Percentiles rank a stretch among this genome's conserved stretches.
These are phyloP conservation scores for Umimayanthus kanabou DNA, from an alignment of 92 coral and sea anemone species.

Conservation along the genomic window DNA sequence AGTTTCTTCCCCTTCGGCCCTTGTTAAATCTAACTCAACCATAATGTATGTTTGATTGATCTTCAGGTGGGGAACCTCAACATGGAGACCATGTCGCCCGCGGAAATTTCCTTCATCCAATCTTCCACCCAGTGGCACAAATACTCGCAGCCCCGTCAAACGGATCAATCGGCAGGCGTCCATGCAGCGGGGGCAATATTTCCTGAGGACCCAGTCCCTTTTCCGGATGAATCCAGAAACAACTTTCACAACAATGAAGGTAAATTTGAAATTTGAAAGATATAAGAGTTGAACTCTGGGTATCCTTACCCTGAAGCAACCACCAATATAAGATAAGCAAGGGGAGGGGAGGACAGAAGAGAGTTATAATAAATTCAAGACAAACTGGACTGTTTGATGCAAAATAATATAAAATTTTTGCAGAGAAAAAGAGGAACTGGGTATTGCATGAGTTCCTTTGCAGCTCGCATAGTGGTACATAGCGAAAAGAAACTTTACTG, in stretches of 20 bases:
- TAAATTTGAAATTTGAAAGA: neutral
- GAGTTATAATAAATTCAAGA: no score
- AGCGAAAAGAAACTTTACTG: no score
- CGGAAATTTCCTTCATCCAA: conserved; percentile 81
- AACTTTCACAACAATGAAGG: conserved; percentile 28
- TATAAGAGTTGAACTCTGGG: no score
- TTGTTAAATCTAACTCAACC: neutral
- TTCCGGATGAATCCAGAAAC: conserved; percentile 50
- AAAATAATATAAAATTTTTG: no score
- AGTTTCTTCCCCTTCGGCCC: no score
- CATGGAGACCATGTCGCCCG: conserved; percentile 81
- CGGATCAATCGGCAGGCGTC: conserved; percentile 5
- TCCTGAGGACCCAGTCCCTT: conserved; percentile 86
- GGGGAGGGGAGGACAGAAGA: no score
- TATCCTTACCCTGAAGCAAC: no score
- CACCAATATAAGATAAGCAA: no score
- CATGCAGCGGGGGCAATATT: conserved; percentile 53
- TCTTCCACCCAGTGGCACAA: conserved; percentile 83
- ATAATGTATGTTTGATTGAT: neutral
- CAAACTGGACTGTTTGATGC: no score
- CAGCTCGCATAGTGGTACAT: no score
- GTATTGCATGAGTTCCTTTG: no score
- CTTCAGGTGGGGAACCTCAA: conserved; percentile 58
- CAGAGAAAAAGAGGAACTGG: no score
- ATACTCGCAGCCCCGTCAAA: conserved; percentile 60